Conservation (phyloP, 2,888 invertebrate genomes). For the Diarsia dahlii region DNA sequence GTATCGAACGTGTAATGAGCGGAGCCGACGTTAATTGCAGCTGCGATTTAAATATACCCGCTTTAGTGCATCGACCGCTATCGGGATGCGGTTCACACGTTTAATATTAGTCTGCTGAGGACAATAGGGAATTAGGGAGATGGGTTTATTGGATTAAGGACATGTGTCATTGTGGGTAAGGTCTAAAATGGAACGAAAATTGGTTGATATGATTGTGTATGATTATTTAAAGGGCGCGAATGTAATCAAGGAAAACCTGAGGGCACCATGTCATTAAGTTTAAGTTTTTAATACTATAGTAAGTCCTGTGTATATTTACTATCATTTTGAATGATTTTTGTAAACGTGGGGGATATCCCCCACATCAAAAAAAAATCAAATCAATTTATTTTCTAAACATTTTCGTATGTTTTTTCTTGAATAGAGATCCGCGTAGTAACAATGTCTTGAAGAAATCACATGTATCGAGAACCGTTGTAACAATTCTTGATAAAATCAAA, state of each 20-base stretch:
- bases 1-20: conserved; percentile 81
- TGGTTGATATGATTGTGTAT: background rate
- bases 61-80: conserved; percentile 80
- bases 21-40: conserved; percentile 79
- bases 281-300: too few relatives aligned
- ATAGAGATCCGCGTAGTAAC: too few relatives aligned
- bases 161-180: background rate
- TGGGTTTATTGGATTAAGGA: background rate
- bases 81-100: conserved; percentile 58
- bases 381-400: too few relatives aligned
- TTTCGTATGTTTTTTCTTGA: too few relatives aligned
- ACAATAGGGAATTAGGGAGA: conserved; percentile 40
- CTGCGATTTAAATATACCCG: conserved; percentile 82
- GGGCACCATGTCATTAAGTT: too few relatives aligned
- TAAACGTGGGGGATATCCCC: too few relatives aligned
- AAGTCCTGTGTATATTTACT: too few relatives aligned
- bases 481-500: too few relatives aligned
- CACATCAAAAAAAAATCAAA: too few relatives aligned
- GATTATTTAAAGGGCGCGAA: background rate
- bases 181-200: background rate
- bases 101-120: conserved; percentile 33
- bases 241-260: background rate
- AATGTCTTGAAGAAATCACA: too few relatives aligned
- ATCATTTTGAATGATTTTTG: too few relatives aligned
- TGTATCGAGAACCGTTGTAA: too few relatives aligned